These are phyloP conservation scores for Cacatua alba DNA, from an alignment of 2,113 vertebrate species.

Conservation along the genomic window DNA sequence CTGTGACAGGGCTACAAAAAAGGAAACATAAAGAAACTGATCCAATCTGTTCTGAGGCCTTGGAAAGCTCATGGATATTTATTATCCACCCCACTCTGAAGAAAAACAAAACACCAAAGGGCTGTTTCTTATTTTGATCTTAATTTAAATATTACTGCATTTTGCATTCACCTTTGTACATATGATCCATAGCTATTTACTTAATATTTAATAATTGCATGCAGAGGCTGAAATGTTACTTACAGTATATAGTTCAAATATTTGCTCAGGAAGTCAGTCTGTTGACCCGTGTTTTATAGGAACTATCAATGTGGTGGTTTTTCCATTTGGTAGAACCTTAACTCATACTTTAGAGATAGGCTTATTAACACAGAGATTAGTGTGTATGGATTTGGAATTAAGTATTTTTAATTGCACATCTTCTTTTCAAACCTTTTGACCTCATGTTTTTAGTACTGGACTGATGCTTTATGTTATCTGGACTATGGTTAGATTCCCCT, in stretches of 20 bases:
- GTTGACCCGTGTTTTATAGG: slow-evolving; percentile 56
- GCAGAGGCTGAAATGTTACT: slow-evolving; percentile 59
- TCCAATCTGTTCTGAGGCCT: slow-evolving; percentile 49
- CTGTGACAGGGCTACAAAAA: slow-evolving; percentile 50
- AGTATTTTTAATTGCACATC: background rate
- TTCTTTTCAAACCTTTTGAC: background rate
- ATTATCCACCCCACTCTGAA: background rate
- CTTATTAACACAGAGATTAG: background rate
- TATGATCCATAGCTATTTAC: slow-evolving; percentile 66
- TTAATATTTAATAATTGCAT: slow-evolving; percentile 63
- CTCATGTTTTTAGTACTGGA: background rate
- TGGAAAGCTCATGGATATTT: slow-evolving; percentile 30
- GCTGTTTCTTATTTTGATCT: slow-evolving; percentile 32
- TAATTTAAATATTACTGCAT: slow-evolving; percentile 67
- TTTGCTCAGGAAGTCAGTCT: slow-evolving; percentile 49
- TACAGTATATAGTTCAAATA: slow-evolving; percentile 58
- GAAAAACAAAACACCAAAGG: slow-evolving; percentile 9
- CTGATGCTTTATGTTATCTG: background rate
- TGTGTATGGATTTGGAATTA: background rate
- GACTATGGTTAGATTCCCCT: background rate
- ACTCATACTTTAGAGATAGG: background rate
- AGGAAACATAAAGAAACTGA: slow-evolving; percentile 51
- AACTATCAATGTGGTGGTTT: slow-evolving; percentile 38
- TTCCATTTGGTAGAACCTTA: slow-evolving; percentile 16
- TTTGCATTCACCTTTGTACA: slow-evolving; percentile 65